Percentiles rank a stretch among this genome's conserved stretches.
Conservation (phyloP, 1,140 invertebrate species). For the Eupristina koningsbergeri region DNA sequence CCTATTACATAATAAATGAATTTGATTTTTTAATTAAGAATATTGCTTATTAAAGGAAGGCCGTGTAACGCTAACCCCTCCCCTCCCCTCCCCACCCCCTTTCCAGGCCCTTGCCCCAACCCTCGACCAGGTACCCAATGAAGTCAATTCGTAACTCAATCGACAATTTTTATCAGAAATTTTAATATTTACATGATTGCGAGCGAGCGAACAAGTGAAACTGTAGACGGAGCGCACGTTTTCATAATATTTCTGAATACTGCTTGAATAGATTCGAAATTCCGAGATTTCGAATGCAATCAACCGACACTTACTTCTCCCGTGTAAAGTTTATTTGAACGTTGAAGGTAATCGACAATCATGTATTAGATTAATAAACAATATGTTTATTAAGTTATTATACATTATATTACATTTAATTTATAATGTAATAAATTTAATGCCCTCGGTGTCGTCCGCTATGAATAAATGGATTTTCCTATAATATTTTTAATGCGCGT, state of each 20-base stretch:
- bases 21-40: conserved; percentile 9
- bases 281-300: too few species aligned
- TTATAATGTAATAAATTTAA: background rate
- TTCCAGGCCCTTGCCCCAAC: too few species aligned
- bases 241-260: too few species aligned
- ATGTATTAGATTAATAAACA: background rate
- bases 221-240: too few species aligned
- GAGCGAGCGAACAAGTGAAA: too few species aligned
- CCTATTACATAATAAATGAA: background rate
- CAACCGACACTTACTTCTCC: too few species aligned
- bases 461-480: background rate
- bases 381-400: background rate
- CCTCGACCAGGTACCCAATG: too few species aligned
- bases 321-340: too few species aligned
- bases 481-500: background rate
- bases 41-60: background rate
- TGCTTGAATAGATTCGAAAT: too few species aligned
- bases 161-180: background rate
- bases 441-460: background rate
- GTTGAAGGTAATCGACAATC: background rate
- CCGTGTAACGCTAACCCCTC: too few species aligned
- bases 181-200: too few species aligned
- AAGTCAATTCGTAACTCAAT: background rate
- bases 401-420: background rate
- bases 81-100: too few species aligned